phyloP scores from a whole-genome alignment of 2,113 vertebrate species.

The Engraulis encrasicolus region DNA sequence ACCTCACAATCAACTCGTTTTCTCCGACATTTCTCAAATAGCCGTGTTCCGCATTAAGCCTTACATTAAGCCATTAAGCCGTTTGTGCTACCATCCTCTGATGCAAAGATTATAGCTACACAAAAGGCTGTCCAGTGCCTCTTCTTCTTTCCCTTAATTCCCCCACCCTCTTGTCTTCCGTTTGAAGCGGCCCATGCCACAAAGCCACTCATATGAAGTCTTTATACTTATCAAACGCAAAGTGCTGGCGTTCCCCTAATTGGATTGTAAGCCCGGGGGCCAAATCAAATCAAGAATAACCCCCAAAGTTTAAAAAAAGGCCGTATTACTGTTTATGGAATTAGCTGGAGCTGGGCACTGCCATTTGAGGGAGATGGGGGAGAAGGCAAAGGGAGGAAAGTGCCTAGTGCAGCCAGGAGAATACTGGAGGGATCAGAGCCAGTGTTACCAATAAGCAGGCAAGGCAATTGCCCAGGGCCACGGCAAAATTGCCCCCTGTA shows the following conservation, averaged over 20 bases:
- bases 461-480: too few relatives aligned
- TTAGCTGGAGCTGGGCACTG: not conserved
- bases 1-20: not conserved
- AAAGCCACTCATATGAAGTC: not conserved
- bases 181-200: not conserved
- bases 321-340: slow-evolving; percentile 16
- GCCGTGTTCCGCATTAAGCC: not conserved
- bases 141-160: too few relatives aligned
- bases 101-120: not conserved
- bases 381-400: not conserved
- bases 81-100: not conserved
- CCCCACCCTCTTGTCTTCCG: too few relatives aligned
- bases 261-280: not conserved
- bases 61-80: not conserved
- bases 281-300: slow-evolving; percentile 17
- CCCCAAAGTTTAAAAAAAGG: slow-evolving; percentile 15
- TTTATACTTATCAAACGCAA: not conserved
- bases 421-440: too few relatives aligned
- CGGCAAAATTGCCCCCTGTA: too few relatives aligned
- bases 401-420: too few relatives aligned
- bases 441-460: too few relatives aligned
- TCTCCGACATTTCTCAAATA: not conserved
- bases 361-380: not conserved
- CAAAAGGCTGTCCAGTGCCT: not conserved
- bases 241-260: slow-evolving; percentile 2